Evolutionary conservation across 2,888 invertebrate genomes (phyloP), one percentile per base, ranked within the genome.

Genomic region (Agrochola lota): DNA sequence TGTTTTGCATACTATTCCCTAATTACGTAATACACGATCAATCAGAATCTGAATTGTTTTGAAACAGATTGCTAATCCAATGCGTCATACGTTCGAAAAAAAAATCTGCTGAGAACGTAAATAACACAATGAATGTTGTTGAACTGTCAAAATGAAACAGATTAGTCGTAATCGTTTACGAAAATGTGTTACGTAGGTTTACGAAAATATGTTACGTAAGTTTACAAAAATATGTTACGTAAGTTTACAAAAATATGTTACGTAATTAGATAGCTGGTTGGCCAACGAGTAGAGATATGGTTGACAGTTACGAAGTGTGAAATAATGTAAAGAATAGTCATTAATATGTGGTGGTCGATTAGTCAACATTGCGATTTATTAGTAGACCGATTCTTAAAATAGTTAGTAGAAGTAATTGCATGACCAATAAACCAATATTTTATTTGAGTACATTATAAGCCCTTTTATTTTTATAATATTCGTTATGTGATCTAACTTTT

Each of bases 331-430:
- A 62, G 46, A 59, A 40, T 59, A 72, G 30, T 49, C 43, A 52
- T 79, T 23, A 55, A 64, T 9, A 57, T 57, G 11, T 35, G 63
- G 52, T 69, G 49, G 74, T 74, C 68, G 69, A 70, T 83, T 84
- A 84, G 80, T 83, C 77, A 84, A 74, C 80, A 76, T 83, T 72
- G 80, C 83, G 64, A 64, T 66, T 49, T 73, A 60, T 68, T 71
- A 64, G 17, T 67, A 71, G 68, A 69, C 55, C 69, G 60, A 59
- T 73, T 74, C 40, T 52, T 62, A 63, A 71, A 64, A 71, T 80
- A 79, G 23, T 77, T 80, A 79, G 23, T 77, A 71, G 64, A 71
- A 26, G 7, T 67, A n/a, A 30, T 77, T 82, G 70, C 73, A 77
- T 79, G 84, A 77, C 26, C 49, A 80, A 67, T 78, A 68, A 71